Evolutionary conservation across 23 tunicate genomes (phyloP).

Genomic region (Halocynthia roretzi): DNA sequence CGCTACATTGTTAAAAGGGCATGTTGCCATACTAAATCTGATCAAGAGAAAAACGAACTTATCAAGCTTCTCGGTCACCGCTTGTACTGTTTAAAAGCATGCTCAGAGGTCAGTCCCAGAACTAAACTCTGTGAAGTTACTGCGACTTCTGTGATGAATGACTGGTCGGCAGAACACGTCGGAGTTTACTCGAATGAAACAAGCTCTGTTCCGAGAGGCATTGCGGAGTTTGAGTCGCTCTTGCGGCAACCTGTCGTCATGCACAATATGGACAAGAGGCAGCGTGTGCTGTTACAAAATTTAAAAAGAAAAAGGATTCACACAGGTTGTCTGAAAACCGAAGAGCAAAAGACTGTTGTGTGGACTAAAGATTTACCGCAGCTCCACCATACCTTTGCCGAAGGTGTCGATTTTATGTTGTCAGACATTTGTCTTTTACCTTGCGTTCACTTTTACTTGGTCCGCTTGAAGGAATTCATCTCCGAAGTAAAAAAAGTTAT

Average conservation of each 20-base stretch:
- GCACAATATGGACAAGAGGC: constrained; percentile 93
- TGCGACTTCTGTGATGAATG: constrained; percentile 41
- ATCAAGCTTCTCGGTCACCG: constrained; percentile 60
- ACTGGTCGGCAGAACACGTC: neutral
- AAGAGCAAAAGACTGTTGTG: constrained; percentile 17
- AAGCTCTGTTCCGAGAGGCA: constrained; percentile 26
- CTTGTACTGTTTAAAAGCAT: constrained; percentile 66
- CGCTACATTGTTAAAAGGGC: constrained; percentile 40
- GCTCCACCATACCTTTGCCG: constrained; percentile 84
- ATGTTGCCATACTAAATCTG: neutral
- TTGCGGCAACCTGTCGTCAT: constrained; percentile 68
- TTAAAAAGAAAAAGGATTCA: neutral
- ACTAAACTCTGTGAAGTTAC: constrained; percentile 66
- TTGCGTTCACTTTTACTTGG: constrained; percentile 44
- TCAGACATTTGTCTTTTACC: constrained; percentile 80
- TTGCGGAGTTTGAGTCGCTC: constrained; percentile 36
- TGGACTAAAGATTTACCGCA: constrained; percentile 83
- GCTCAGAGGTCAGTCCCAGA: constrained; percentile 71
- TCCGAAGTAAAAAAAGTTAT: neutral
- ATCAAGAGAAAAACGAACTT: neutral
- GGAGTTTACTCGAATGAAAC: neutral
- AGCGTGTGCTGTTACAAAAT: constrained; percentile 56
- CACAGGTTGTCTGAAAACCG: neutral
- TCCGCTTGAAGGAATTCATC: neutral
- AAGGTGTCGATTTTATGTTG: constrained; percentile 80